Base-by-base conservation (phyloP, 1,140 invertebrate genomes). In the Habropoda laboriosa region DNA sequence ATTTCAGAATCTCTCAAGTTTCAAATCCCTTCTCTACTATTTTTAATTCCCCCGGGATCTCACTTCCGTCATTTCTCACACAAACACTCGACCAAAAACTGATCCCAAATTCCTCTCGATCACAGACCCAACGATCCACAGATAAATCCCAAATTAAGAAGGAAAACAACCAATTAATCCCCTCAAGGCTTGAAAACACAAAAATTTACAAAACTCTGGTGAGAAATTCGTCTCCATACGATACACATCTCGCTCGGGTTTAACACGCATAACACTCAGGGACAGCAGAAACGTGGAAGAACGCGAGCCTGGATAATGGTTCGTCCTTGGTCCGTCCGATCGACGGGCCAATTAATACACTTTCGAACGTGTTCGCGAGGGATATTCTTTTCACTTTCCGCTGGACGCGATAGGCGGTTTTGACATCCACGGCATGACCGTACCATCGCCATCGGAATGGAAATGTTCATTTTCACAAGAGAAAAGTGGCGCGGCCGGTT, bases 391-490 rank as follows among this genome's bases (percentile, higher is more conserved):
- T 74, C 58, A 74, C 72, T 74, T 74, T 74, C 57, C n/a, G 30
- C 24, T n/a, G 38, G 53, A 40, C 68, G 10, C 24, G 53, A 58
- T 18, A 38, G 51, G n/a, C 58, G 42, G n/a, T 30, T 45, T 45
- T 38, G 57, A 63, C 55, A 47, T 70, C 30, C 6, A 32, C 3
- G 30, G 42, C 60, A n/a, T 35, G 16, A 12, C 5, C 58, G 35
- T 21, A 2, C 32, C n/a, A n/a, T n/a, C n/a, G n/a, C n/a, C n/a
- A n/a, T n/a, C 35, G 13, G 79, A 30, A 57, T 57, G 51, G 55
- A 57, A 58, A 68, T 51, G 47, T 75, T 38, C 49, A 55, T 77
- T 77, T 68, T 51, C 63, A 47, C 40, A 35, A 53, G 40, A 75
- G 51, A 75, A 75, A 75, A 58, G 72, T 35, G 42, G 30, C 42